Evolutionary conservation across 2,113 vertebrate species (phyloP), one percentile per base, ranked within the genome.

Genomic region (Lagopus leucura): DNA sequence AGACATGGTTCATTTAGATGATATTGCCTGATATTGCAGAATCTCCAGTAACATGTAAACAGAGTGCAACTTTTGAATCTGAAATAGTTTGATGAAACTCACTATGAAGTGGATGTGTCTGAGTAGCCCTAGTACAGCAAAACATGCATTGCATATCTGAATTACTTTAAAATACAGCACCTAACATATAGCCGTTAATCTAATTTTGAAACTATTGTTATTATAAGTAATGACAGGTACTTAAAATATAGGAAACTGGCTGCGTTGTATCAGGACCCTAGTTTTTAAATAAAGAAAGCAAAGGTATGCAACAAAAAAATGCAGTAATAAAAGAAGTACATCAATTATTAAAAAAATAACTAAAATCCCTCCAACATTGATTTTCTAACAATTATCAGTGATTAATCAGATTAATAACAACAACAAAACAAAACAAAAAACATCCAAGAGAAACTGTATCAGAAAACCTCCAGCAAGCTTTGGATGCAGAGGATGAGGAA

Each of bases 371-470:
- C 2, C 28, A 38, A 21, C 7, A 48, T 1, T 15, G 0, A 19
- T 81, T 77, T 66, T 61, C 10, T 73, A 8, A 61, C 72, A 86
- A 40, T 24, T 22, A 1, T 22, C 4, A 43, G 7, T 76, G 19
- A 58, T 40, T 4, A 75, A 54, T 58, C 13, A 74, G 8, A 32
- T 27, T 57, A 11, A 4, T 52, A 10, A 3, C 71, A 38, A 81
- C 32, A 13, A 0, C 0, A 70, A 34, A 3, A 36, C 43, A 73
- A 24, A 4, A 43, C 57, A 3, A 34, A 1, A 60, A 17, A 38
- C 38, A 61, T 34, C 21, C 24, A 63, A 18, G 32, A 34, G 34
- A 65, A 48, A 34, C 4, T 27, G 10, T 47, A 7, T 34, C 21
- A 74, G 63, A 88, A 82, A 86, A 52, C 0, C 7, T 2, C 52